These are phyloP conservation scores for Girardinus metallicus DNA, from an alignment of 2,797 vertebrate species.

Conservation along the genomic window DNA sequence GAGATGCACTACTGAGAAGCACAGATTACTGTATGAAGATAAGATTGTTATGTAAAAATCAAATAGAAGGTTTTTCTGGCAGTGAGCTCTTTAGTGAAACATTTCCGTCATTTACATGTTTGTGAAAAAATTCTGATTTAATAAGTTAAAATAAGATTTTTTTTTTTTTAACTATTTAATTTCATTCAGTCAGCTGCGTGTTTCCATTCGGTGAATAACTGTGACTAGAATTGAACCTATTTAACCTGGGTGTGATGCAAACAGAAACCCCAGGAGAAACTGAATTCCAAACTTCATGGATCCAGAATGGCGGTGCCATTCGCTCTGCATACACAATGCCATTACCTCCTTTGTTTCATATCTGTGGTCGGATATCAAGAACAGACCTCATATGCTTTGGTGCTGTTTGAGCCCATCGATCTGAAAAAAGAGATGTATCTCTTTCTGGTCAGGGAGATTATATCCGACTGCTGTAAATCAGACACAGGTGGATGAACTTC, in stretches of 20 bases:
- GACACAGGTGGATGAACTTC: conserved; percentile 83
- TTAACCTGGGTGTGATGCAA: background rate
- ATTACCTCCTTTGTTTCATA: conserved; percentile 63
- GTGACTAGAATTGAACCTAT: background rate
- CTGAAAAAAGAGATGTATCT: conserved; percentile 74
- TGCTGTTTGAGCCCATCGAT: conserved; percentile 58
- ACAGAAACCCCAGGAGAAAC: background rate
- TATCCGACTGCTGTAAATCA: conserved; percentile 82
- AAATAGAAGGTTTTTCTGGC: background rate
- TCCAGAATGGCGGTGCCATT: conserved; percentile 17
- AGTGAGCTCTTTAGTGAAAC: background rate
- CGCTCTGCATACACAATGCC: conserved; percentile 30
- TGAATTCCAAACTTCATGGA: background rate
- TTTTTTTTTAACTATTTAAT: background rate
- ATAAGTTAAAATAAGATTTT: no score
- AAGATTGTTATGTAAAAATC: background rate
- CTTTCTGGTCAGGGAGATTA: conserved; percentile 72
- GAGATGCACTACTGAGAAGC: background rate
- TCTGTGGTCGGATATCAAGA: conserved; percentile 72
- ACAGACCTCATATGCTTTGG: conserved; percentile 61
- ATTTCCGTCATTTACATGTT: background rate
- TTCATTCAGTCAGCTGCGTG: background rate
- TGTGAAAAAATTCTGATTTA: background rate
- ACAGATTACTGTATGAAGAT: background rate
- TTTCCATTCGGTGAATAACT: background rate